Conservation (phyloP, 1,140 invertebrate species). For the Megalopta genalis region DNA sequence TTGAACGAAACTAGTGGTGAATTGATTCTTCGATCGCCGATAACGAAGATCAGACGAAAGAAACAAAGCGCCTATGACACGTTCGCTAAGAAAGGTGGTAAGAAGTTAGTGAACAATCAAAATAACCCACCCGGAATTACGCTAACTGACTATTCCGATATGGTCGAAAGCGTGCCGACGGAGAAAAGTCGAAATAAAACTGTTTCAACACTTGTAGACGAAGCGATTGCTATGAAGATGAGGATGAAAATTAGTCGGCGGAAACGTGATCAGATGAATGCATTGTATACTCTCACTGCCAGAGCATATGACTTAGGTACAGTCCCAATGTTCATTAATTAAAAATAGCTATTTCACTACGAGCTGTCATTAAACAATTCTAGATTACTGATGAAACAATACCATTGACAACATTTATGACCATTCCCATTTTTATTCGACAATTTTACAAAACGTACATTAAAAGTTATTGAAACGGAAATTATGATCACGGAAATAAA, state of each 20-base stretch:
- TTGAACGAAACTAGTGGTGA: constrained; percentile 89
- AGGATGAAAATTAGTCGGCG: constrained; percentile 61
- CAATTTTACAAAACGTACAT: no score
- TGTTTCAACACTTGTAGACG: constrained; percentile 10
- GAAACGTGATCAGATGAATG: constrained; percentile 78
- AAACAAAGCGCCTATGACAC: constrained; percentile 59
- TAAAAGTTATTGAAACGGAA: no score
- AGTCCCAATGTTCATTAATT: not conserved
- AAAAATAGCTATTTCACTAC: not conserved
- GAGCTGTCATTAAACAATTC: not conserved
- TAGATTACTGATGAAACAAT: no score
- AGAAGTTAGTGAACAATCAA: not conserved
- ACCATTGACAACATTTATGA: no score
- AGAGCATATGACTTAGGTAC: constrained; percentile 89
- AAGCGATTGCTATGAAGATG: not conserved
- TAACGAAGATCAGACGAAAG: constrained; percentile 76
- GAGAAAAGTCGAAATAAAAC: not conserved
- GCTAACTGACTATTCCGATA: not conserved
- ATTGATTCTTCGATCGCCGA: constrained; percentile 79
- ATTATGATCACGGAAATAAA: no score
- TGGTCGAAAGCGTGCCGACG: no score
- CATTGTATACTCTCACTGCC: constrained; percentile 84
- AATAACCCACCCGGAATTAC: not conserved
- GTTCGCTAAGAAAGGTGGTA: constrained; percentile 20
- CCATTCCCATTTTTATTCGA: no score